Evolutionary conservation across 2,797 vertebrate genomes (phyloP), one percentile per base, ranked within the genome.

Genomic region (Diceros bicornis): DNA sequence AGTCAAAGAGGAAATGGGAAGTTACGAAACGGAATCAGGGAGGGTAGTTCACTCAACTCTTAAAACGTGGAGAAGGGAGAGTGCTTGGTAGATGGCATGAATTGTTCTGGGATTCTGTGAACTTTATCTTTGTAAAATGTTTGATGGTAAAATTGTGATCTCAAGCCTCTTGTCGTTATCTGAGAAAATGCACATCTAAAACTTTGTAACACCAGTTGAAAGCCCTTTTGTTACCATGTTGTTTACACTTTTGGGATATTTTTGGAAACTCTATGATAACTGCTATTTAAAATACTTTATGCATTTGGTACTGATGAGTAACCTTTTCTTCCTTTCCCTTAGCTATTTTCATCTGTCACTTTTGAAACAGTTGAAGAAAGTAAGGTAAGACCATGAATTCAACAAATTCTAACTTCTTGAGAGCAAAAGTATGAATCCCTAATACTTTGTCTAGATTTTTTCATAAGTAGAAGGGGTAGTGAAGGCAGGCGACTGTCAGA

Each of bases 281-380:
- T 89, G 4, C 44, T 90, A 0, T 64, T 89, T 72, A 57, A 62
- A 78, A 71, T 34, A 61, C 9, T 47, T 84, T 27, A 61, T 27
- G 21, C 17, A 61, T 34, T 82, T 90, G 68, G 13, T 82, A 69
- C 29, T 91, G 64, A 93, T 44, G 12, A 98, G 29, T 98, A 0
- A 91, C 94, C 71, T 17, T 98, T 96, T 93, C 29, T 66, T 83
- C 32, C 47, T 86, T 98, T 96, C 88, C 88, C 37, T 57, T 98
- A 99, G 99, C 98, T 99, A 0, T 99, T 99, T 98, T 98, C 99
- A 75, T 99, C 99, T 14, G 99, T 99, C 97, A 99, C 99, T 55
- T 99, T 99, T 99, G 99, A 99, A 98, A 98, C 99, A 97, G 97
- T 99, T 96, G 99, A 99, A 97, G 99, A 99, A 96, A 99, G 97